A percentile compares a stretch with the other conserved stretches of the same genome.
Conservation (phyloP, 2,888 invertebrate genomes). For the Calameuta idolon region DNA sequence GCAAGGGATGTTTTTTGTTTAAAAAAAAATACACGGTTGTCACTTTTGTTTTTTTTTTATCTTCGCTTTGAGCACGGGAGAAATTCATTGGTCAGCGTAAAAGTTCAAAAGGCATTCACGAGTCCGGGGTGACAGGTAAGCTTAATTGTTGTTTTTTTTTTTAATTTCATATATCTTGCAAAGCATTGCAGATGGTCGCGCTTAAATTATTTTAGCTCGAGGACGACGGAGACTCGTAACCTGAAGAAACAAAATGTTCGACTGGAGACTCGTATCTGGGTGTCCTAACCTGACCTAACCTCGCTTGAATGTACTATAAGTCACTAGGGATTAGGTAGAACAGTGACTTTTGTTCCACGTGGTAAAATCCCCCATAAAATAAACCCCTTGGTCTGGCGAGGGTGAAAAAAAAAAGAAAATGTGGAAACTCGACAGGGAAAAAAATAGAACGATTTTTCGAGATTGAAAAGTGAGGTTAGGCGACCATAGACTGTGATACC, state of each 20-base stretch:
- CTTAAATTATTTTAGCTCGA: not conserved
- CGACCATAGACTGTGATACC: not conserved
- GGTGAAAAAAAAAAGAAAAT: not conserved
- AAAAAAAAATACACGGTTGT: too few species aligned
- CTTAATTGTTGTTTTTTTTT: not conserved
- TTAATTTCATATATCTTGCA: not conserved
- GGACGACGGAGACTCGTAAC: not conserved
- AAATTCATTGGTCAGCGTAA: too few species aligned
- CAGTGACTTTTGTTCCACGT: not conserved
- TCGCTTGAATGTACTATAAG: not conserved
- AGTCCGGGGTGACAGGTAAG: too few species aligned
- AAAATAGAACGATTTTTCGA: not conserved
- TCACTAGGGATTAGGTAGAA: not conserved
- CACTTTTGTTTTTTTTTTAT: too few species aligned
- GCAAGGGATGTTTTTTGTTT: too few species aligned
- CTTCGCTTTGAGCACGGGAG: too few species aligned
- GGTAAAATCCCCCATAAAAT: not conserved
- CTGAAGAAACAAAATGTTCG: not conserved
- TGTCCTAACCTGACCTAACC: not conserved
- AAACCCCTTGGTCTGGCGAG: not conserved
- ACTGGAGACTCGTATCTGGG: not conserved
- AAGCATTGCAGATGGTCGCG: not conserved
- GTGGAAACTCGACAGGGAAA: not conserved
- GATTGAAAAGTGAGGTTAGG: not conserved
- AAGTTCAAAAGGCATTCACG: too few species aligned